Evolutionary conservation across 2,113 vertebrate genomes (phyloP).

Genomic region (Eptesicus fuscus): DNA sequence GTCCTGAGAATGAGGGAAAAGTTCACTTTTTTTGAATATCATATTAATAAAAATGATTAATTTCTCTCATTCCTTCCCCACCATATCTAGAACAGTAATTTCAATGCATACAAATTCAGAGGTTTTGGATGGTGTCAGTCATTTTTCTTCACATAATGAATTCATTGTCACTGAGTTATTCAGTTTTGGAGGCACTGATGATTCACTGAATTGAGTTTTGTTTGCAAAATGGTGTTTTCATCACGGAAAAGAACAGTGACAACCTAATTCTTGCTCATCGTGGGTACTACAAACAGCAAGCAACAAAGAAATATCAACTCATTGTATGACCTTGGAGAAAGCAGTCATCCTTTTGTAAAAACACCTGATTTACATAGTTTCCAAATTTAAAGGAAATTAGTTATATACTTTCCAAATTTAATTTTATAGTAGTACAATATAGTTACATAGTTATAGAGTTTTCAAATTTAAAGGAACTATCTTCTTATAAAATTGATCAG

Average conservation of each 20-base stretch:
- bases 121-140: neutral
- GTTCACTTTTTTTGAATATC: constrained; percentile 52
- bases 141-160: constrained; percentile 47
- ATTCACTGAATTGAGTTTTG: constrained; percentile 29
- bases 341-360: neutral
- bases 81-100: constrained; percentile 42
- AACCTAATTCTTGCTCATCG: neutral
- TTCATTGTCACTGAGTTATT: constrained; percentile 19
- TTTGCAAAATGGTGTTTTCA: neutral
- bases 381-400: neutral
- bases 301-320: neutral
- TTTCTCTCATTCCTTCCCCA: constrained; percentile 1
- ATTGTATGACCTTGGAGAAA: constrained; percentile 9
- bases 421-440: neutral
- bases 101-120: constrained; percentile 52
- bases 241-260: neutral
- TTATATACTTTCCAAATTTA: neutral
- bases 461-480: neutral
- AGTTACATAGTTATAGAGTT: neutral
- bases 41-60: constrained; percentile 76
- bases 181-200: neutral
- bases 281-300: neutral
- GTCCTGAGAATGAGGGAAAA: constrained; percentile 19
- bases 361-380: neutral
- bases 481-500: neutral